phyloP scores from a whole-genome alignment of 1,140 invertebrate genomes.

The Teleogryllus occipitalis region DNA sequence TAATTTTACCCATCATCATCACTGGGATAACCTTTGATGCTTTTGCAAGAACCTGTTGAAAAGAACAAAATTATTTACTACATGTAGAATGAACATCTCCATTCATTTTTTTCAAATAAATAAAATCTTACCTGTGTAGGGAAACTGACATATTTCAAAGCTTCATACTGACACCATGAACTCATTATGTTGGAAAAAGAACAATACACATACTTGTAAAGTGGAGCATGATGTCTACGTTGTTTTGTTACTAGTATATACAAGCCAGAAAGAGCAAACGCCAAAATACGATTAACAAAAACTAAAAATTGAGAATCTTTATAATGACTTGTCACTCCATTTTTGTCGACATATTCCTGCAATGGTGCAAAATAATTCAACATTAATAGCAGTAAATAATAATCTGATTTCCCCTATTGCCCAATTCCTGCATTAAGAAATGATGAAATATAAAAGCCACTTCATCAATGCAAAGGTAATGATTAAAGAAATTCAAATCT shows the following conservation, averaged over 20 bases:
- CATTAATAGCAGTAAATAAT: not conserved
- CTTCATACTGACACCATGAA: slow-evolving; percentile 99
- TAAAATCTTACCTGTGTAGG: slow-evolving; percentile 72
- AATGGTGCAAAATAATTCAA: slow-evolving; percentile 25
- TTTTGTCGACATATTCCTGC: slow-evolving; percentile 56
- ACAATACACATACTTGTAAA: slow-evolving; percentile 95
- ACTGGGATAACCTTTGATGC: slow-evolving; percentile 94
- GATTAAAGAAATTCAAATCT: not conserved
- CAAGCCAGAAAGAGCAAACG: slow-evolving; percentile 62
- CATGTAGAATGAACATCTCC: not conserved
- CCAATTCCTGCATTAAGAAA: too few species aligned
- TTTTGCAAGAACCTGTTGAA: slow-evolving; percentile 74
- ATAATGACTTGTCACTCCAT: slow-evolving; percentile 60
- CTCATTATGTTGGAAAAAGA: slow-evolving; percentile 97
- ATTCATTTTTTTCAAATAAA: not conserved
- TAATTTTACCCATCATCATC: slow-evolving; percentile 94
- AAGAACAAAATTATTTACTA: not conserved
- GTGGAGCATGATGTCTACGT: slow-evolving; percentile 68
- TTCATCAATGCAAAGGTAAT: not conserved
- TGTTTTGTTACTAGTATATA: slow-evolving; percentile 53
- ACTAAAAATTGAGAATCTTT: slow-evolving; percentile 92
- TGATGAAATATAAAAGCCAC: not conserved
- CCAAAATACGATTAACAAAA: slow-evolving; percentile 84
- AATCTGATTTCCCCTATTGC: not conserved
- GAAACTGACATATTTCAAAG: slow-evolving; percentile 96